Conservation (phyloP, 2,797 vertebrate species). For the Sciurus carolinensis region DNA sequence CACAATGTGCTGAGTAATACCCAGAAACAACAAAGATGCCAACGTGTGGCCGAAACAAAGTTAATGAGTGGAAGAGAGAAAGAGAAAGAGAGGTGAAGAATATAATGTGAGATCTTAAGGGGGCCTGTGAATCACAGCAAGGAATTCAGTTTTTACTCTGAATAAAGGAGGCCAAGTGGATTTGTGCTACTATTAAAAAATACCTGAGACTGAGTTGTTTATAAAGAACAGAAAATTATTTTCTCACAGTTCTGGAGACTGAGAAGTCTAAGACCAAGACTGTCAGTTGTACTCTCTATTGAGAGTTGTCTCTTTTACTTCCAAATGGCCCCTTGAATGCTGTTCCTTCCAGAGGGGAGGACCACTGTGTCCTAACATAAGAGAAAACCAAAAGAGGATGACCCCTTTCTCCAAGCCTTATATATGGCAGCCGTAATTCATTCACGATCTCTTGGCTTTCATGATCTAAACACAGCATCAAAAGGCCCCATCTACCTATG, state of each 20-base stretch:
- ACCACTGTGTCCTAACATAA: too few relatives aligned
- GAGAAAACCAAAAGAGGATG: background rate
- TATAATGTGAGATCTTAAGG: background rate
- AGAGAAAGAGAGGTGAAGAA: background rate
- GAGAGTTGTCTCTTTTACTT: background rate
- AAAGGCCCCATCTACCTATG: fast-evolving
- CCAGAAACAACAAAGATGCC: background rate
- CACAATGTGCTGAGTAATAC: background rate
- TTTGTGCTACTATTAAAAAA: background rate
- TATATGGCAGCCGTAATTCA: background rate
- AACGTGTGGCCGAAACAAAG: background rate
- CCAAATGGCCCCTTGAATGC: background rate
- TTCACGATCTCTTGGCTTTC: background rate
- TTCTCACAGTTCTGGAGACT: background rate
- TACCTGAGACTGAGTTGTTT: too few relatives aligned
- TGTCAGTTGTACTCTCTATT: background rate
- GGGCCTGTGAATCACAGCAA: background rate
- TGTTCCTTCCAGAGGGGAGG: background rate
- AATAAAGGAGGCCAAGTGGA: background rate
- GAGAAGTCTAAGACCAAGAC: background rate
- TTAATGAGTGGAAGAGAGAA: background rate
- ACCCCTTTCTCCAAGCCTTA: background rate
- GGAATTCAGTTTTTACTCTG: background rate
- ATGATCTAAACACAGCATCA: background rate
- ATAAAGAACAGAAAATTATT: background rate